A percentile compares a stretch with the other conserved stretches of the same genome.
Evolutionary conservation across 2,888 invertebrate genomes (phyloP).

Genomic region (Xylota segnis): DNA sequence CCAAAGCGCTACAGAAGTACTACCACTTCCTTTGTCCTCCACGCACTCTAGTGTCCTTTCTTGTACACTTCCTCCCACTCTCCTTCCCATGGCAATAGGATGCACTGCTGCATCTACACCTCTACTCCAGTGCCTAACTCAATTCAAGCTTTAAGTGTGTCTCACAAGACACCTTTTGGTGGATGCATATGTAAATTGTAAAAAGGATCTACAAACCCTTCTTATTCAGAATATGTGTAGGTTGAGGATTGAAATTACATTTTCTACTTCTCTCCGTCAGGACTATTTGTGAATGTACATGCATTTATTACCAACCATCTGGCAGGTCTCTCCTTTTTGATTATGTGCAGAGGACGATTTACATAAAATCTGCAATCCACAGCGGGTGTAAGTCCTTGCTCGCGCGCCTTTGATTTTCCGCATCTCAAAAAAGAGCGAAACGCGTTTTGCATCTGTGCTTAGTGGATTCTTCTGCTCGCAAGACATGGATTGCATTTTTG

Average conservation of each 20-base stretch:
- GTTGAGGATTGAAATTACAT: conserved; percentile 36
- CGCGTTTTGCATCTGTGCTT: conserved; percentile 34
- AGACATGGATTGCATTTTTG: conserved; percentile 70
- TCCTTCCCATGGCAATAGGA: not conserved
- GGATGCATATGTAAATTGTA: conserved; percentile 47
- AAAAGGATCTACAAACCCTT: conserved; percentile 30
- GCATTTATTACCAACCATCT: conserved; percentile 64
- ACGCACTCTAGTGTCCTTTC: not conserved
- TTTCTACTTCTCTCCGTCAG: not conserved
- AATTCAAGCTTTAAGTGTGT: conserved; percentile 30
- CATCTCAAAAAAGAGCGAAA: conserved; percentile 33
- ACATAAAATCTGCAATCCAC: conserved; percentile 52
- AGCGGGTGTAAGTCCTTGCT: conserved; percentile 33
- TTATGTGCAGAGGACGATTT: conserved; percentile 60
- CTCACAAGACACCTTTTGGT: conserved; percentile 31
- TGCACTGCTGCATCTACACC: not conserved
- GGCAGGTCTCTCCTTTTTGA: conserved; percentile 52
- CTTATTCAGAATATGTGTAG: conserved; percentile 4
- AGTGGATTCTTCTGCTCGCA: conserved; percentile 36
- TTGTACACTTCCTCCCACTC: not conserved
- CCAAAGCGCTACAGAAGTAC: not conserved
- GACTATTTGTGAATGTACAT: conserved; percentile 28
- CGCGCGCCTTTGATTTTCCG: conserved; percentile 48
- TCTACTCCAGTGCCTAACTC: not conserved
- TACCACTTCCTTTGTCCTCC: not conserved